Conservation (phyloP, 2,113 vertebrate genomes). For the Phylloscopus trochilus region DNA sequence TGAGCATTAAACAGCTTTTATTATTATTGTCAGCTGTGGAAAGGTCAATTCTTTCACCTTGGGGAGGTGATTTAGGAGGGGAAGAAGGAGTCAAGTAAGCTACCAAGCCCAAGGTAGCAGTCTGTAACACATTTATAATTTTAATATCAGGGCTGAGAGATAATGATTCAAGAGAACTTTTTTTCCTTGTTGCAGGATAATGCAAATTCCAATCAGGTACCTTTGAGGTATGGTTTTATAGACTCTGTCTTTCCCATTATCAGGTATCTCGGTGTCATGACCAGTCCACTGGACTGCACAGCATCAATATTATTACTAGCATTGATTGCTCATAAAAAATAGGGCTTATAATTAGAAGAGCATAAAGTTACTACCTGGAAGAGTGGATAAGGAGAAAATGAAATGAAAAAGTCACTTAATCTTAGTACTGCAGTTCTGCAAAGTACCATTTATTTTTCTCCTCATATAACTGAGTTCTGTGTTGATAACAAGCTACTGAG, state of each 20-base stretch:
- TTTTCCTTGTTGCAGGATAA: neutral
- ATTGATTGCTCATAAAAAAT: conserved; percentile 63
- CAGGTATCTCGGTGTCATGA: conserved; percentile 29
- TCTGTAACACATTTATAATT: conserved; percentile 9
- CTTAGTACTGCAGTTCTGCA: conserved; percentile 52
- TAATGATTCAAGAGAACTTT: neutral
- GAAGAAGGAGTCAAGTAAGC: neutral
- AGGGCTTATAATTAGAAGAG: conserved; percentile 58
- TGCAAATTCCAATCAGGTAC: conserved; percentile 24
- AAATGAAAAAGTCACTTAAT: conserved; percentile 68
- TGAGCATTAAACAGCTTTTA: neutral
- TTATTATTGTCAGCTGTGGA: neutral
- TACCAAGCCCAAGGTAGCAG: neutral
- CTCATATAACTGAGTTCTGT: conserved; percentile 52
- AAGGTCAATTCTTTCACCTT: neutral
- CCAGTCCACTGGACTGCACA: conserved; percentile 35
- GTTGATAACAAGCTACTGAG: conserved; percentile 63
- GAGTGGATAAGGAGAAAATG: conserved; percentile 63
- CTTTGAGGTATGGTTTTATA: conserved; percentile 43
- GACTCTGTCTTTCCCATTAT: conserved; percentile 46
- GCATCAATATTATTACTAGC: conserved; percentile 44
- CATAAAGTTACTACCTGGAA: conserved; percentile 50
- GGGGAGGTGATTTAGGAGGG: neutral
- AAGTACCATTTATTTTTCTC: conserved; percentile 67
- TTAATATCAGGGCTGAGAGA: neutral